Base-by-base conservation (phyloP, 2,113 vertebrate species). In the Ophthalmolycus amberensis region DNA sequence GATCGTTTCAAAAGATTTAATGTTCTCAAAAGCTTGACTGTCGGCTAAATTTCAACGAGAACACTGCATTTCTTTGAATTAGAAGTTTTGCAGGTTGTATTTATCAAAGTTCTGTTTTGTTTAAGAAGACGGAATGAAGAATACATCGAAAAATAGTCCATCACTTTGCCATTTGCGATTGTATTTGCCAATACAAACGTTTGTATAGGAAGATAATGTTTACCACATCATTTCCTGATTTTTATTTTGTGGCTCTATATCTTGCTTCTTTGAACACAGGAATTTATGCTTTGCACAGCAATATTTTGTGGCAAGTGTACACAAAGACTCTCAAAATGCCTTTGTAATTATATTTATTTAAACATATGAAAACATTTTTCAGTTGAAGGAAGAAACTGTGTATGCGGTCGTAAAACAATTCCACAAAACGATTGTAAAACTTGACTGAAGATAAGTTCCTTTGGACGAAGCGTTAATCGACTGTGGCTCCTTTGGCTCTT, bases 1-100 rank as follows among this genome's bases (percentile, higher is more conserved):
- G 68, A 79, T 71, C 40, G 38, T 69, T 78, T 72, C 27, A 20
- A 72, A 79, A 8, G 5, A 10, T 56, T 60, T 32, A 10, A 38
- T 29, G 15, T 64, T 76, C 34, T 25, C 22, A 1, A 48, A 73
- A 64, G 9, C 25, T 42, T 7, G 22, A 56, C n/a, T 44, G 8
- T 29, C 8, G 7, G 18, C 42, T 32, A 2, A 3, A 64, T 64
- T 74, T 75, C 42, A 27, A 40, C 54, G 7, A 69, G 5, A 71
- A 56, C 25, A 7, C 10, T 62, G 27, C 6, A 38, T 54, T 44
- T 67, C 37, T 58, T 67, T 71, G 9, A 65, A 73, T 46, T 62
- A 12, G 1, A 44, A n/a, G 18, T 59, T 69, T 68, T 64, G 9
- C 46, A 5, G n/a, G 14, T 40, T 12, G 22, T 60, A 40, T 76